Conservation (phyloP, 2,113 vertebrate genomes). For the Cavia porcellus region DNA sequence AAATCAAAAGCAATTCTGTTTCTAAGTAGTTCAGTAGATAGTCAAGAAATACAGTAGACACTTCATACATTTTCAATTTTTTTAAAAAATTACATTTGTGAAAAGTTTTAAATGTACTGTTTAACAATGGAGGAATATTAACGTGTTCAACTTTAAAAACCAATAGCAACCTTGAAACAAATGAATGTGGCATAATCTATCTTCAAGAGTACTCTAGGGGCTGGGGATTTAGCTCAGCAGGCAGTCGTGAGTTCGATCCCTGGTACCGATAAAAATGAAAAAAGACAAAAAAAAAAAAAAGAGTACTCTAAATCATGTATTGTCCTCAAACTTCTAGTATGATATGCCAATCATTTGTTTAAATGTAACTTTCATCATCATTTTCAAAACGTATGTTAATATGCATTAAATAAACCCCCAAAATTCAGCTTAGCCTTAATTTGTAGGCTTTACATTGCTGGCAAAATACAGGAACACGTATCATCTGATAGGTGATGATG, state of each 20-base stretch:
- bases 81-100: constrained; percentile 57
- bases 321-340: constrained; percentile 55
- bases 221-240: no score
- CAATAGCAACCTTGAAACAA: constrained; percentile 74
- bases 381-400: constrained; percentile 62
- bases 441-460: constrained; percentile 89
- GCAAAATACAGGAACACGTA: constrained; percentile 95
- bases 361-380: constrained; percentile 55
- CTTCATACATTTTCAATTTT: constrained; percentile 57
- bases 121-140: constrained; percentile 54
- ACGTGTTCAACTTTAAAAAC: constrained; percentile 48
- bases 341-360: constrained; percentile 68
- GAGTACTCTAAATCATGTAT: constrained; percentile 59
- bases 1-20: constrained; percentile 38
- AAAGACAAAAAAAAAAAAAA: not conserved
- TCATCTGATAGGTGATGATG: constrained; percentile 99
- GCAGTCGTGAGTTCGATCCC: no score
- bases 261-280: no score
- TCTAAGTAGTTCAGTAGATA: constrained; percentile 20
- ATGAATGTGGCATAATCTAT: constrained; percentile 62
- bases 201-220: constrained; percentile 51
- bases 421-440: constrained; percentile 79
- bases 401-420: constrained; percentile 76
- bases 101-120: constrained; percentile 67
- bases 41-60: constrained; percentile 64